A percentile compares a stretch with the other conserved stretches of the same genome.
phyloP scores from a whole-genome alignment of 2,888 invertebrate species.

The Oegoconia quadripuncta region DNA sequence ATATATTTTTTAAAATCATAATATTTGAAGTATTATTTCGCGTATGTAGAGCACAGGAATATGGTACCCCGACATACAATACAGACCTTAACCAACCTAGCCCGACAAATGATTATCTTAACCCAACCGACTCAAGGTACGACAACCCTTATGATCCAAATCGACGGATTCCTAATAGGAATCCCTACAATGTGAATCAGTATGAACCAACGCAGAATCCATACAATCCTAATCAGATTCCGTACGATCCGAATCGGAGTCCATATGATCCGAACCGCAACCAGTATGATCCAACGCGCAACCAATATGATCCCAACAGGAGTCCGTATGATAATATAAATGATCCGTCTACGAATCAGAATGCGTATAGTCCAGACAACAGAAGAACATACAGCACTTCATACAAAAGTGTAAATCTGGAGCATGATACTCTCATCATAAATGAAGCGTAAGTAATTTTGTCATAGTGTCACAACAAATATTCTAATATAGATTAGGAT shows the following conservation, averaged over 20 bases:
- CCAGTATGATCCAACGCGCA: slow-evolving; percentile 19
- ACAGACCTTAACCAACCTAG: slow-evolving; percentile 46
- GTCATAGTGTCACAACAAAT: no score
- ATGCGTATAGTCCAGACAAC: slow-evolving; percentile 42
- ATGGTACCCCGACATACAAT: slow-evolving; percentile 56
- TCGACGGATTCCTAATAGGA: slow-evolving; percentile 38
- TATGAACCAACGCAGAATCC: slow-evolving; percentile 41
- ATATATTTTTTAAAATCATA: slow-evolving; percentile 33
- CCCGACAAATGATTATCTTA: slow-evolving; percentile 56
- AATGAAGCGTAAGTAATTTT: slow-evolving; percentile 74
- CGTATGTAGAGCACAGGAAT: slow-evolving; percentile 55
- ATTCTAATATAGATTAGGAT: no score
- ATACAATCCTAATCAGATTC: slow-evolving; percentile 27
- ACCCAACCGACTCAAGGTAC: slow-evolving; percentile 46
- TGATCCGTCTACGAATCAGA: slow-evolving; percentile 40
- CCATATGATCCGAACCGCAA: slow-evolving; percentile 39
- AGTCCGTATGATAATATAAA: slow-evolving; percentile 19
- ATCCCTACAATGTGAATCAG: slow-evolving; percentile 32
- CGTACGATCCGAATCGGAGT: slow-evolving; percentile 24
- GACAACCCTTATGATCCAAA: slow-evolving; percentile 65
- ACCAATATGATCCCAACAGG: slow-evolving; percentile 15
- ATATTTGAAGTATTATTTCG: slow-evolving; percentile 39
- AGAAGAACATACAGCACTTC: slow-evolving; percentile 44
- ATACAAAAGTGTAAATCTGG: slow-evolving; percentile 45
- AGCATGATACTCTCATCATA: slow-evolving; percentile 73